Evolutionary conservation across 2,113 vertebrate genomes (phyloP), one percentile per base, ranked within the genome.

Genomic region (Notechis scutatus): DNA sequence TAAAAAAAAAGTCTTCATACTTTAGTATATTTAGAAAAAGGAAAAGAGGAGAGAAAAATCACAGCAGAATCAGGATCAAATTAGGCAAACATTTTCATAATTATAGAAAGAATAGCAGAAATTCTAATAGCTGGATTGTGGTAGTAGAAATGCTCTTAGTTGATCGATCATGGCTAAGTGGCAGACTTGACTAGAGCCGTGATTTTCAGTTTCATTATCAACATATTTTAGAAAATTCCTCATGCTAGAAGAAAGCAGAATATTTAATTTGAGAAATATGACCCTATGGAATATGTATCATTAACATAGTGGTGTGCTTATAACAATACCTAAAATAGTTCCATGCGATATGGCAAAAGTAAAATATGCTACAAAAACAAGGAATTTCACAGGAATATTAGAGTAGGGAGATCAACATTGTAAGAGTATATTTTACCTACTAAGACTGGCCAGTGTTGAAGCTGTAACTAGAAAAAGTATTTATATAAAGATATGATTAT

Each of bases 301-400:
- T 0, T 0, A 57, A 57, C n/a, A 64, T 3, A 0, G 0, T 14
- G 69, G 47, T 5, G 88, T 91, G 69, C 2, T 74, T 81, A 39
- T 42, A 81, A 42, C 18, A 81, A 81, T 21, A 81, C 7, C 6
- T 42, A 39, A 20, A 81, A 81, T 24, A n/a, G 0, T 0, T 1
- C 21, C 21, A 86, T 20, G 34, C 34, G 8, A 81, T 47, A 57
- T 61, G 52, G 74, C 59, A 5, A 90, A 85, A 90, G n/a, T 39
- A 39, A 61, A 24, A 54, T 26, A 39, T 56, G 55, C 39, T 50
- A 7, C 0, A 93, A 92, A 85, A 89, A 85, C 6, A 92, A 81
- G 54, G 11, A 39, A 47, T 89, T 85, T 23, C 87, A 42, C 24
- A 81, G 14, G 47, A n/a, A 21, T 39, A 81, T 52, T 8, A 10